phyloP scores from a whole-genome alignment of 2,797 vertebrate genomes.

The Megaceryle alcyon region DNA sequence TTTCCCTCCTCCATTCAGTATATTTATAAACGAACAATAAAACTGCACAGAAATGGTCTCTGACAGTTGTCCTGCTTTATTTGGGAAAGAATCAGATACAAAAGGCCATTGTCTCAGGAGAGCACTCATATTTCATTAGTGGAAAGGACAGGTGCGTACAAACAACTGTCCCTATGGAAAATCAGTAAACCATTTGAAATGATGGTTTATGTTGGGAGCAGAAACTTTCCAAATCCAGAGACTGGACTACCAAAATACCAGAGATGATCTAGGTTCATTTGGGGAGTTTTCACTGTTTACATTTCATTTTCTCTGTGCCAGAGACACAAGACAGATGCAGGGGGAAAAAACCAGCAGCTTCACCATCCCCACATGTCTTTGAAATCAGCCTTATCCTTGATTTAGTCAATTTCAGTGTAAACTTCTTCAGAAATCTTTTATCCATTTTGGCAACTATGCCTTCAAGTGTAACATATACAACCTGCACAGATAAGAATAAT shows the following conservation, averaged over 20 bases:
- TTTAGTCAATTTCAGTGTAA: constrained; percentile 22
- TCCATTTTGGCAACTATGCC: background rate
- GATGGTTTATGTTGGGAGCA: background rate
- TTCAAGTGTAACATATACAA: background rate
- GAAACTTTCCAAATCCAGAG: background rate
- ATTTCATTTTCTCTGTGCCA: background rate
- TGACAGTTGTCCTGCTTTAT: background rate
- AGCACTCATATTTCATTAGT: background rate
- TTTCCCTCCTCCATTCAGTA: background rate
- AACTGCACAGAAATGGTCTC: background rate
- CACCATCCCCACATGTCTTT: background rate
- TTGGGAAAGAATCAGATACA: background rate
- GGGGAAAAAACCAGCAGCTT: background rate
- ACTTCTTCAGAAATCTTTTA: constrained; percentile 22
- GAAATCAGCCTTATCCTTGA: constrained; percentile 13
- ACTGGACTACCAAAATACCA: background rate
- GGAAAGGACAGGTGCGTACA: background rate
- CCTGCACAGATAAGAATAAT: background rate
- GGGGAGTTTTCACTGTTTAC: background rate
- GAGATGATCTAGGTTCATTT: background rate
- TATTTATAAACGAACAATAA: background rate
- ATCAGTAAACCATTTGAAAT: background rate
- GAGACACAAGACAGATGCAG: background rate
- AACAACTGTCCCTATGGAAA: background rate
- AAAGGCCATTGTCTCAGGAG: constrained; percentile 6